Evolutionary conservation across 2,888 invertebrate genomes (phyloP), one percentile per base, ranked within the genome.

Genomic region (Pollenia labialis): DNA sequence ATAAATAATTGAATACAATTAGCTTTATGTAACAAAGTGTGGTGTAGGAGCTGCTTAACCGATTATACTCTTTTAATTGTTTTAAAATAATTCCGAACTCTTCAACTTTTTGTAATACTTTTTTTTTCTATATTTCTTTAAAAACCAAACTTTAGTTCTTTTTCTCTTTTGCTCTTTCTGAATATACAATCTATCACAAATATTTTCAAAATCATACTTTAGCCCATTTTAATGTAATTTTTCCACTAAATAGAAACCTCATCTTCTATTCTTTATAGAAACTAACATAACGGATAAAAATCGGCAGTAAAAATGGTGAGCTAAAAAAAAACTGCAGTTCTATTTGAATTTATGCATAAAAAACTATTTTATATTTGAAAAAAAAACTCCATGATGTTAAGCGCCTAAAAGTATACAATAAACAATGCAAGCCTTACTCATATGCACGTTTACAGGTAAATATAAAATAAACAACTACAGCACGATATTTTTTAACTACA

Each of bases 371-470:
- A 4, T 18, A 40, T 40, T 52, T 62, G 12, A 23, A 66, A 42
- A 50, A 50, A 23, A 32, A 69, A 44, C n/a, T 8, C 11, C 50
- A 75, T 23, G 10, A 82, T 75, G 66, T 60, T 75, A 69, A 75
- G 82, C 88, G 83, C 89, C 88, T 89, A 88, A 90, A 89, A 88
- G 83, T 88, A 82, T 83, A 86, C 89, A 88, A 89, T 88, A 89
- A 89, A 89, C 66, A 68, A 72, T 18, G 18, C n/a, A 52, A 46
- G 23, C 23, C 40, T 4, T 16, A 9, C 58, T 10, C 16, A 23
- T 23, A 64, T 10, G 16, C 23, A 54, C 4, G 32, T 14, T 12
- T 44, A 8, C 48, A 46, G 3, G n/a, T 1, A 40, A 44, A 66
- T 1, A 23, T 32, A 76, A 44, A 46, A 66, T n/a, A 46, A 23